phyloP scores from a whole-genome alignment of 2,797 vertebrate genomes.

The Pseudochromis fuscus region DNA sequence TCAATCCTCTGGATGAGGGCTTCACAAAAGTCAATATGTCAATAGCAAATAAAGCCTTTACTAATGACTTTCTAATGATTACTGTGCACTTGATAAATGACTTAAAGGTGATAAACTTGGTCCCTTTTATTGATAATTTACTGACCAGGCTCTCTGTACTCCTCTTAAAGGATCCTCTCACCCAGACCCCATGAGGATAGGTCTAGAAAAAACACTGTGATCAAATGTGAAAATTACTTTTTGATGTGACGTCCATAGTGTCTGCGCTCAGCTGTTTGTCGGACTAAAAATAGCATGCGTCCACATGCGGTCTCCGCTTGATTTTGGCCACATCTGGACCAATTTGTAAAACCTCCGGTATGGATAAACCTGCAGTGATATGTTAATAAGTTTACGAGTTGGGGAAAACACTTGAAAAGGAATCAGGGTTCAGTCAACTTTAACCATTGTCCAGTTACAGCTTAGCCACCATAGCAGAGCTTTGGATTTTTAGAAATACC shows the following conservation, averaged over 20 bases:
- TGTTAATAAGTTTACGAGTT: too few relatives aligned
- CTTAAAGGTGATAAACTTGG: neutral
- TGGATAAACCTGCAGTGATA: too few relatives aligned
- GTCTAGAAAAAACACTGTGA: constrained; percentile 2
- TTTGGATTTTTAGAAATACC: too few relatives aligned
- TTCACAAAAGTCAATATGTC: neutral
- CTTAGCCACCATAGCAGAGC: too few relatives aligned
- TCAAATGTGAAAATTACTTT: constrained; percentile 16
- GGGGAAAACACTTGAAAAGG: too few relatives aligned
- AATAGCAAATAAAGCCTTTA: neutral
- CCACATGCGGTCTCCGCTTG: constrained; percentile 29
- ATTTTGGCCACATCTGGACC: constrained; percentile 59
- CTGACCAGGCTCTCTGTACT: neutral
- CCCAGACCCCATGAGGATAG: neutral
- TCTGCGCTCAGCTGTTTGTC: constrained; percentile 54
- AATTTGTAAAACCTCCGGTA: too few relatives aligned
- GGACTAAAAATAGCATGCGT: constrained; percentile 49
- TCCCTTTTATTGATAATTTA: neutral
- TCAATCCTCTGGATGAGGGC: neutral
- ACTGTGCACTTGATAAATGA: neutral
- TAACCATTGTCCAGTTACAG: too few relatives aligned
- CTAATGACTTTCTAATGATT: constrained; percentile 3
- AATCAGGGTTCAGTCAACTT: too few relatives aligned
- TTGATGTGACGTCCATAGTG: neutral
- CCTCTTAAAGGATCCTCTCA: neutral